These are phyloP conservation scores for Calameuta idolon DNA, from an alignment of 2,888 invertebrate species.

Conservation along the genomic window DNA sequence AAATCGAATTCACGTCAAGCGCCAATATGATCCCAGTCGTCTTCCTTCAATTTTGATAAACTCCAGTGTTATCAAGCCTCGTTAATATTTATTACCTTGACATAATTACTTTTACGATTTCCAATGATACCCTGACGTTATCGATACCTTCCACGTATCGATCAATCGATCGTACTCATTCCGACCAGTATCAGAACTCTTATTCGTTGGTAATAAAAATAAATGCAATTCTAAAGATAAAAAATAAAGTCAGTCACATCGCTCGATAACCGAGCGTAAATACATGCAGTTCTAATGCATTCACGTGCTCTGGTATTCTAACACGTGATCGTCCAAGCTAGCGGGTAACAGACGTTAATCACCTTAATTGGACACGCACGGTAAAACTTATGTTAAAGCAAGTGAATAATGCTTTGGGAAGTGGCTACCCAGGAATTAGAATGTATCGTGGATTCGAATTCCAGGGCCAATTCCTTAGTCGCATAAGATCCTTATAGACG, in stretches of 20 bases:
- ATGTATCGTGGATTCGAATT: neutral
- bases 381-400: neutral
- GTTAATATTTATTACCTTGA: neutral
- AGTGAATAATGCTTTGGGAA: neutral
- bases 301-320: neutral
- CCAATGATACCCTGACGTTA: neutral
- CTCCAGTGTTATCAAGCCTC: neutral
- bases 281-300: neutral
- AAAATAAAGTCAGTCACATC: neutral
- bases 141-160: neutral
- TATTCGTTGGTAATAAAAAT: neutral
- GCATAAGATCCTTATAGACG: neutral
- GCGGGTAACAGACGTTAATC: neutral
- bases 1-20: neutral
- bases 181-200: neutral
- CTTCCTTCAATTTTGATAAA: neutral
- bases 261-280: neutral
- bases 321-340: neutral
- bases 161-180: neutral
- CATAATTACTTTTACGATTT: neutral
- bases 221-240: neutral
- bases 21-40: neutral
- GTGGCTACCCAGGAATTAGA: neutral
- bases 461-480: neutral
- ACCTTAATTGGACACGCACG: conserved; percentile 9